Evolutionary conservation across 2,113 vertebrate genomes (phyloP).

Genomic region (Bos indicus): DNA sequence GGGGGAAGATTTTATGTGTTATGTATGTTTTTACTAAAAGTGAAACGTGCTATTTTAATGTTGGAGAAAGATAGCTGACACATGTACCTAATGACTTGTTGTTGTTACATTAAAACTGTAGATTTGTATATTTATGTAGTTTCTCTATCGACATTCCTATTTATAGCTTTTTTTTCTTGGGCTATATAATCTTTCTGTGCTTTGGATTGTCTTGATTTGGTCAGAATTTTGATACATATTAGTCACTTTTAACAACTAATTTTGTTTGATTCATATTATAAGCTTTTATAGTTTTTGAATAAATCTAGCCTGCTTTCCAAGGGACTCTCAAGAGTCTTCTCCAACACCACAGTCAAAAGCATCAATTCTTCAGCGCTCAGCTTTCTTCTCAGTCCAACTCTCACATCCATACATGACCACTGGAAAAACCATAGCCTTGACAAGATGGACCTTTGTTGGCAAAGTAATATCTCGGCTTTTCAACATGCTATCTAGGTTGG

Average conservation of each 20-base stretch:
- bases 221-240: constrained; percentile 28
- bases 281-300: constrained; percentile 57
- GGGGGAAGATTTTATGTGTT: constrained; percentile 35
- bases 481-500: too few relatives aligned
- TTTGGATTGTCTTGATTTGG: constrained; percentile 36
- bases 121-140: constrained; percentile 55
- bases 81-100: constrained; percentile 47
- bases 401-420: too few relatives aligned
- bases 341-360: too few relatives aligned
- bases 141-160: constrained; percentile 22
- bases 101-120: constrained; percentile 65
- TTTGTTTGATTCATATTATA: constrained; percentile 58
- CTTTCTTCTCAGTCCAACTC: too few relatives aligned
- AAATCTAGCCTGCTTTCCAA: constrained; percentile 51
- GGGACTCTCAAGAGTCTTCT: too few relatives aligned
- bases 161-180: constrained; percentile 30
- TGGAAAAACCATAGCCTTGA: too few relatives aligned
- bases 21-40: constrained; percentile 68
- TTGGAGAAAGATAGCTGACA: constrained; percentile 68
- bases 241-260: constrained; percentile 35
- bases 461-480: too few relatives aligned
- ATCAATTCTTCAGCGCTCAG: too few relatives aligned
- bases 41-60: constrained; percentile 58
- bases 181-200: background rate
- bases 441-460: too few relatives aligned